Conservation (phyloP, 37 sponge, comb jelly and placozoan genomes). For the Cliona cf. orientalis region DNA sequence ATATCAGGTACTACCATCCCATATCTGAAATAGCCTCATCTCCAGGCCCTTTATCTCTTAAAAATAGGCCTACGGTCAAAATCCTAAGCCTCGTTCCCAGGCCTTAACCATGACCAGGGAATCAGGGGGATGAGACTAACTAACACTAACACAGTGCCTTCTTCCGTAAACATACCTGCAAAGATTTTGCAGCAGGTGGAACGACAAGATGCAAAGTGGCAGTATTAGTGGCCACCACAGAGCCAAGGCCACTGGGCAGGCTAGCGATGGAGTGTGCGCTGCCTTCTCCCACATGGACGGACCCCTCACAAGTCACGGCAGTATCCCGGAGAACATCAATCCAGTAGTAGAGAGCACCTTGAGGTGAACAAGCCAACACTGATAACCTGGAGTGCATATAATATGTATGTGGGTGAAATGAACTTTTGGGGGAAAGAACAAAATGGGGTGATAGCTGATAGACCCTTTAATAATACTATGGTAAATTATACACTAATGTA, state of each 20-base stretch:
- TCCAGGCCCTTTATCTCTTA: too few relatives aligned
- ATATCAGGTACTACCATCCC: too few relatives aligned
- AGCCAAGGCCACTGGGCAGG: neutral
- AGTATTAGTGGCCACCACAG: constrained; percentile 5
- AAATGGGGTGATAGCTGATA: too few relatives aligned
- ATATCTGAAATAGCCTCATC: too few relatives aligned
- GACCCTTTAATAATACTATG: too few relatives aligned
- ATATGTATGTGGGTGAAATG: neutral
- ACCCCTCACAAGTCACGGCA: constrained; percentile 8
- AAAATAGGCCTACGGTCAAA: too few relatives aligned
- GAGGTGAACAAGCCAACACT: constrained; percentile 42
- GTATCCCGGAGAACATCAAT: constrained; percentile 20
- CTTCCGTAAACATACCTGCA: neutral
- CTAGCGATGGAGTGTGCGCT: neutral
- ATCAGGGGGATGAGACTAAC: too few relatives aligned
- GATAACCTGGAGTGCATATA: constrained; percentile 2
- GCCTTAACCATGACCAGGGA: too few relatives aligned
- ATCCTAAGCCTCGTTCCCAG: too few relatives aligned
- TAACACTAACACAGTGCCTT: too few relatives aligned
- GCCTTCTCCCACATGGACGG: constrained; percentile 30
- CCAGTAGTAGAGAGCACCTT: constrained; percentile 57
- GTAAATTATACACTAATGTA: too few relatives aligned
- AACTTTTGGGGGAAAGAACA: too few relatives aligned
- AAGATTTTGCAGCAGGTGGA: neutral
- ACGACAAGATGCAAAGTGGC: constrained; percentile 12